Evolutionary conservation across 1,140 invertebrate genomes (phyloP).

Genomic region (Venturia canescens): DNA sequence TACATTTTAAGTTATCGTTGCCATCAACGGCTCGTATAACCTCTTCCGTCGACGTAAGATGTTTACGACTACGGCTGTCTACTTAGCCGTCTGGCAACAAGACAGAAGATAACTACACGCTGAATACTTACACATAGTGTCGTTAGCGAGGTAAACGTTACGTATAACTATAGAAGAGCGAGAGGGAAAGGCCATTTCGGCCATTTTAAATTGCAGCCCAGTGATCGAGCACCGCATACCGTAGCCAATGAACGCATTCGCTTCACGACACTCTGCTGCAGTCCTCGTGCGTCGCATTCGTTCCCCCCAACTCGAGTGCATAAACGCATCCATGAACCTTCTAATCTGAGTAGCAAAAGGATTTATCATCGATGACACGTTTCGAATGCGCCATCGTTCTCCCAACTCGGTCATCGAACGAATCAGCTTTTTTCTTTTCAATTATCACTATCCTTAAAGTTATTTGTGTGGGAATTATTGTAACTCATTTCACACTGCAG

Average conservation of each 20-base stretch:
- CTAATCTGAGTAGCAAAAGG: conserved; percentile 7
- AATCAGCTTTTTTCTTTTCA: no score
- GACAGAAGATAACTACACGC: neutral
- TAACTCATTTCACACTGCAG: no score
- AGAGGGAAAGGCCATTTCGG: neutral
- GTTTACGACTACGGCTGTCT: conserved; percentile 70
- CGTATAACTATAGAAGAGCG: conserved; percentile 1
- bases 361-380: neutral
- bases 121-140: neutral
- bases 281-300: conserved; percentile 49
- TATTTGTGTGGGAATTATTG: no score
- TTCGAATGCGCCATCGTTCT: neutral
- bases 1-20: conserved; percentile 71
- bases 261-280: conserved; percentile 57
- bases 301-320: conserved; percentile 31
- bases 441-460: no score
- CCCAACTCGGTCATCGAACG: conserved; percentile 48
- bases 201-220: neutral
- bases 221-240: conserved; percentile 10
- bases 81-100: conserved; percentile 61
- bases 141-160: neutral
- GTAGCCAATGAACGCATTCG: conserved; percentile 66
- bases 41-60: conserved; percentile 66
- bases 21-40: conserved; percentile 73
- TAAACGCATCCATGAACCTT: conserved; percentile 45